Percentiles rank a stretch among this genome's conserved stretches.
Evolutionary conservation across 2,888 invertebrate genomes (phyloP).

Genomic region (Druceiella hillmani): DNA sequence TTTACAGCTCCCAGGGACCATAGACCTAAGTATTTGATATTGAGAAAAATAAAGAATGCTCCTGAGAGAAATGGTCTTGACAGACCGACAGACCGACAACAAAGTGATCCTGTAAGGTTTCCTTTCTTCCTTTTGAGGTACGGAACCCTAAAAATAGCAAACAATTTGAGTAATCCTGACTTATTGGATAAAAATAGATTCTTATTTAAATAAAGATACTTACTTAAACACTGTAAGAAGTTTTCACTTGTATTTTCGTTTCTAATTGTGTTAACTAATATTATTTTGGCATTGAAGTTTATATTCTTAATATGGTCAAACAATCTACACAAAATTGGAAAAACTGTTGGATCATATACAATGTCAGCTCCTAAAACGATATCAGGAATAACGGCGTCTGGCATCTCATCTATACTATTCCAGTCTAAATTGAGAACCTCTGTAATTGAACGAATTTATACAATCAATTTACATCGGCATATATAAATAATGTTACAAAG

Average conservation of each 20-base stretch:
- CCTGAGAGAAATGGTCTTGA: neutral
- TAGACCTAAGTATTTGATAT: neutral
- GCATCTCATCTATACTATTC: constrained; percentile 38
- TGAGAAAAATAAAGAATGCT: neutral
- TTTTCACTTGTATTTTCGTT: constrained; percentile 56
- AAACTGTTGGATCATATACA: constrained; percentile 52
- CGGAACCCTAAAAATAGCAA: too few relatives aligned
- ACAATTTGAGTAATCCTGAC: too few relatives aligned
- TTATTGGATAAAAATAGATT: too few relatives aligned
- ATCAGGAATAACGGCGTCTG: constrained; percentile 33
- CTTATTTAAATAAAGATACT: too few relatives aligned
- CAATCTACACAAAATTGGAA: constrained; percentile 39
- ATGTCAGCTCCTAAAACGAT: constrained; percentile 56
- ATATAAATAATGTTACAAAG: constrained; percentile 29
- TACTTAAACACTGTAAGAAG: constrained; percentile 55
- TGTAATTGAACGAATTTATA: neutral
- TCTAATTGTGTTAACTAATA: constrained; percentile 57
- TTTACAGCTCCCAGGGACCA: too few relatives aligned
- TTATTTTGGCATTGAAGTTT: constrained; percentile 33
- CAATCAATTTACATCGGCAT: too few relatives aligned
- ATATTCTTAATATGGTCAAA: constrained; percentile 37
- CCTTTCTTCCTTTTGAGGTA: too few relatives aligned
- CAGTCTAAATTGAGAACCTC: constrained; percentile 41
- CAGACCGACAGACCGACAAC: neutral
- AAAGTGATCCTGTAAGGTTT: too few relatives aligned